Evolutionary conservation across 2,888 invertebrate species (phyloP).

Genomic region (Clistopyga incitator): DNA sequence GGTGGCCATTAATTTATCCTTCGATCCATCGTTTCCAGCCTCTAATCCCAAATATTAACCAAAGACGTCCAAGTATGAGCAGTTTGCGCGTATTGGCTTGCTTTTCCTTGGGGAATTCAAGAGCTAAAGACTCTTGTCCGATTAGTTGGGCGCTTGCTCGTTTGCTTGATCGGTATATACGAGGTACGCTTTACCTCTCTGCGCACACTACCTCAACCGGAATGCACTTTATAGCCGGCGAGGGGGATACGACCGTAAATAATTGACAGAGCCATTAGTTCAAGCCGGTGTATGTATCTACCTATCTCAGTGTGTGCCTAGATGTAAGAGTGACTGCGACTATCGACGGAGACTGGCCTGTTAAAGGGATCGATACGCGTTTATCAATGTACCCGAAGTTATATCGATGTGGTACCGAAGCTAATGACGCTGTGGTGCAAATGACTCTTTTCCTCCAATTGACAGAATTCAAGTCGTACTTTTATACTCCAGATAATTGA

Average conservation of each 20-base stretch:
- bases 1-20: background rate
- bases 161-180: constrained; percentile 24
- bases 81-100: constrained; percentile 8
- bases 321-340: constrained; percentile 2
- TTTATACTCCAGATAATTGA: background rate
- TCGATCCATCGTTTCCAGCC: constrained; percentile 7
- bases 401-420: background rate
- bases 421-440: background rate
- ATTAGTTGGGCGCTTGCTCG: constrained; percentile 23
- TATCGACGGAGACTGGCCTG: constrained; percentile 27
- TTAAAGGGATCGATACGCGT: constrained; percentile 54
- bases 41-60: constrained; percentile 1
- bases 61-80: background rate
- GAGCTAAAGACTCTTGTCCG: constrained; percentile 48
- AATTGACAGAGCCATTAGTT: constrained; percentile 66
- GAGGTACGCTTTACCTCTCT: constrained; percentile 48
- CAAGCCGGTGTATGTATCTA: constrained; percentile 23
- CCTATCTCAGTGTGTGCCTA: constrained; percentile 10
- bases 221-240: constrained; percentile 62
- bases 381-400: constrained; percentile 16
- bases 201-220: constrained; percentile 48
- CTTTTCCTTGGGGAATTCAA: constrained; percentile 49
- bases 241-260: constrained; percentile 63
- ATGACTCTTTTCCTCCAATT: background rate
- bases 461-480: background rate